A percentile compares a stretch with the other conserved stretches of the same genome.
These are phyloP conservation scores for Cebus imitator DNA, from an alignment of 2,113 vertebrate species.

Conservation along the genomic window DNA sequence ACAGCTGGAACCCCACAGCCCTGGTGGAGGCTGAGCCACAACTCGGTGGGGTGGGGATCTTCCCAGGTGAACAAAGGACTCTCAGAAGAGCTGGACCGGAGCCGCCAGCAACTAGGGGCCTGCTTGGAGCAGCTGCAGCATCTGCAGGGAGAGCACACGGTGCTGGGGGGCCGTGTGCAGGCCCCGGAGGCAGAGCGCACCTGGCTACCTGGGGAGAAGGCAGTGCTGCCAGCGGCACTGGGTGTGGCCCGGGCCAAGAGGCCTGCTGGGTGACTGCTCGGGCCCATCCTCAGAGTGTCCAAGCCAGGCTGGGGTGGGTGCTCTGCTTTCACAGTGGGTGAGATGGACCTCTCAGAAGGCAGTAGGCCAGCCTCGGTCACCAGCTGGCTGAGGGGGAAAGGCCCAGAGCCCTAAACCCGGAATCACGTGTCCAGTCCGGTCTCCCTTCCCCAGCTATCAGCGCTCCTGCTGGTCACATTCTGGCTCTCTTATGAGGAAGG, in stretches of 20 bases:
- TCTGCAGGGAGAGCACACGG: constrained; percentile 72
- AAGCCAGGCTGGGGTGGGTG: not conserved
- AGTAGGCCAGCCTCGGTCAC: not conserved
- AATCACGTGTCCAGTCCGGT: not conserved
- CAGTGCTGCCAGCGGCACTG: constrained; percentile 53
- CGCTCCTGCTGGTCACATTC: not conserved
- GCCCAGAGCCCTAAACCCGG: not conserved
- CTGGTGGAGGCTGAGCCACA: too few species aligned
- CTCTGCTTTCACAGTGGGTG: not conserved
- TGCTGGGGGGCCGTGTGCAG: constrained; percentile 54
- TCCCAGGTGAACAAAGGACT: constrained; percentile 78
- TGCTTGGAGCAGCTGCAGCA: constrained; percentile 76
- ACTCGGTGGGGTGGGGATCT: too few species aligned
- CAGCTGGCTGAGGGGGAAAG: not conserved
- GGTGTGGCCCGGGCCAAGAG: not conserved
- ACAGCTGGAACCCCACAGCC: too few species aligned
- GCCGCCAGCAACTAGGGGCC: constrained; percentile 59
- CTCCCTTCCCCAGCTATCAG: not conserved
- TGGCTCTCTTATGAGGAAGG: not conserved
- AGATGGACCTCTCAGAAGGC: not conserved
- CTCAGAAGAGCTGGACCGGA: constrained; percentile 75
- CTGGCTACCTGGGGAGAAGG: constrained; percentile 80
- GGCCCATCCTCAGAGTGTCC: not conserved
- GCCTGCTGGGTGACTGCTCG: not conserved
- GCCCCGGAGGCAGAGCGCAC: constrained; percentile 75